phyloP scores from a whole-genome alignment of 2,113 vertebrate species.

The Procapra przewalskii region DNA sequence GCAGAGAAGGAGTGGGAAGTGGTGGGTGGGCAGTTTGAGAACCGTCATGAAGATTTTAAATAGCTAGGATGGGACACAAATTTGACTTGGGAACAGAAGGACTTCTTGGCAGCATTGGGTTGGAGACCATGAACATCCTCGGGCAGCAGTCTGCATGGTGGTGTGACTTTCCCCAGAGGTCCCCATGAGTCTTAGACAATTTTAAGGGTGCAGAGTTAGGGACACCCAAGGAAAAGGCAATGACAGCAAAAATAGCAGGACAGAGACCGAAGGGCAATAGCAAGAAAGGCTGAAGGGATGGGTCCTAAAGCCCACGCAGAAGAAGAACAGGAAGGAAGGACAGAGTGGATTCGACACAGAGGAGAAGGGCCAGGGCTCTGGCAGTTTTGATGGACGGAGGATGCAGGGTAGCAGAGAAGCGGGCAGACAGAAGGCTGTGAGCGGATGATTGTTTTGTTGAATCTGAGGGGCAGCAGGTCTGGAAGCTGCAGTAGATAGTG shows the following conservation, averaged over 20 bases:
- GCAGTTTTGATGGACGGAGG: too few relatives aligned
- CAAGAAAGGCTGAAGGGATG: neutral
- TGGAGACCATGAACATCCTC: neutral
- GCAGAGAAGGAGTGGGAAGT: constrained; percentile 49
- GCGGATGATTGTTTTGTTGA: neutral
- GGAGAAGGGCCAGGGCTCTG: rapidly evolving
- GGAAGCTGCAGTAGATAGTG: too few relatives aligned
- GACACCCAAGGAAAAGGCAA: neutral
- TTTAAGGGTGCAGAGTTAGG: neutral
- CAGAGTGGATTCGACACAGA: neutral
- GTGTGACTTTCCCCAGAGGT: neutral
- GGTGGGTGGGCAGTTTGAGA: constrained; percentile 49
- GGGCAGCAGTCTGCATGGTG: neutral
- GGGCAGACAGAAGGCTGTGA: neutral
- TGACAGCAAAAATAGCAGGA: neutral
- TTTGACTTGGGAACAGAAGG: constrained; percentile 20
- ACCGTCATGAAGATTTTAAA: constrained; percentile 40
- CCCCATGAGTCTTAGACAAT: neutral
- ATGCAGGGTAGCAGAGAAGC: rapidly evolving
- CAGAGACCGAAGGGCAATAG: neutral
- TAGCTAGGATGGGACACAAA: constrained; percentile 9
- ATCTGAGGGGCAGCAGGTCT: neutral
- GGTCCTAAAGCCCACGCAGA: neutral
- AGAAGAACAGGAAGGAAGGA: neutral
- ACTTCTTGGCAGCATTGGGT: neutral